Percentiles rank a stretch among this genome's conserved stretches.
Evolutionary conservation across 2,113 vertebrate species (phyloP).

Genomic region (Esox niger): DNA sequence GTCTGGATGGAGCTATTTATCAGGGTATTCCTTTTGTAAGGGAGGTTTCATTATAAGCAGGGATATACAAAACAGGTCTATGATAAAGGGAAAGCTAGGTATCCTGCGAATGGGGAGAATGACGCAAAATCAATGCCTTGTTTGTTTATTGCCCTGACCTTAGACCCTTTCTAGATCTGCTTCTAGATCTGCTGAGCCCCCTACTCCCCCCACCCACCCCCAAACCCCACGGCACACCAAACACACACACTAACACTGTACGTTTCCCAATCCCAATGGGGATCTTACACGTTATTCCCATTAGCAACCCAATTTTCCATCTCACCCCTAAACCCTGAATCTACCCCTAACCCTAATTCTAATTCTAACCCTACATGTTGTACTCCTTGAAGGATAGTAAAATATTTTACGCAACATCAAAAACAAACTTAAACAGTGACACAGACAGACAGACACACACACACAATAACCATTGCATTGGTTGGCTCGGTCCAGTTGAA

Average conservation of each 20-base stretch:
- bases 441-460: background rate
- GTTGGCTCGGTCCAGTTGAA: background rate
- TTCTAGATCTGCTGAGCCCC: conserved; percentile 30
- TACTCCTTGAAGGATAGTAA: too few relatives aligned
- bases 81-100: conserved; percentile 26
- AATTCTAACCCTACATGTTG: too few relatives aligned
- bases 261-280: too few relatives aligned
- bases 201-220: background rate
- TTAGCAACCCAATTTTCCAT: too few relatives aligned
- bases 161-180: conserved; percentile 38
- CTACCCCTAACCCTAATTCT: too few relatives aligned
- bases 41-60: conserved; percentile 53
- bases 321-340: too few relatives aligned
- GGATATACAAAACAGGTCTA: conserved; percentile 42
- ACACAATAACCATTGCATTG: background rate
- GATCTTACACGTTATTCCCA: too few relatives aligned
- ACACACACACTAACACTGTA: too few relatives aligned
- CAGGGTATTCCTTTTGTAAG: conserved; percentile 15
- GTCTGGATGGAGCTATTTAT: conserved; percentile 43
- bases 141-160: conserved; percentile 66
- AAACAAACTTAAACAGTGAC: too few relatives aligned
- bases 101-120: conserved; percentile 39
- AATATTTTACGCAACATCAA: too few relatives aligned
- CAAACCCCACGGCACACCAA: too few relatives aligned
- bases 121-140: conserved; percentile 61